Evolutionary conservation across 2,888 invertebrate genomes (phyloP), one percentile per base, ranked within the genome.

Genomic region (Drosophila paranaensis): DNA sequence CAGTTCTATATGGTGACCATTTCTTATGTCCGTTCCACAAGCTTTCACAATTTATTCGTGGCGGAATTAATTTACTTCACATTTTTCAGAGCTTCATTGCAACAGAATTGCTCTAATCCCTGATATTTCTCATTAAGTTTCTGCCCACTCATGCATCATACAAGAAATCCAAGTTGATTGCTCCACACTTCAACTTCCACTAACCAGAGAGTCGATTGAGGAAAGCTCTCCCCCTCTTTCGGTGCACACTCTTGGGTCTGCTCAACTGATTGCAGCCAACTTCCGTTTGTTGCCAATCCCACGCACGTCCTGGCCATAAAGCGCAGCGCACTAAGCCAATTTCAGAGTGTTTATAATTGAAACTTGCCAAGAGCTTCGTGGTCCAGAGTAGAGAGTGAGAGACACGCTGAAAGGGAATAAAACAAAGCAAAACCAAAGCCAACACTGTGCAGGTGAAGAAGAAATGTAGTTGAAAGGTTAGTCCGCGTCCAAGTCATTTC

Each of bases 321-420:
- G 75, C 54, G 65, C 67, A 87, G 54, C 65, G 48, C 58, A 64
- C 71, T 74, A 73, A 73, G 81, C 84, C 84, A 83, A 75, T 81
- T 81, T 67, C 63, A 70, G 68, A 71, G 71, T 68, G 81, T 73
- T 84, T 82, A 69, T 87, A 81, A 81, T 81, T 83, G 81, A 83
- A 78, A 77, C 60, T 69, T 64, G 62, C 48, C 53, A 11, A 57
- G 43, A 39, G 64, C 55, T 43, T 43, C 37, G 25, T 46, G 58
- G 42, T 45, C 46, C 35, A 50, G 16, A 54, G 39, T 16, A 11
- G 33, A 45, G 48, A 54, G 9, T 57, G 48, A 65, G 43, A 33
- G 30, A 33, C 40, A 35, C 14, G 14, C 25, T 33, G 14, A 51
- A 27, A 43, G 62, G 35, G 45, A 37, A 27, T 39, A 57, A 43